Evolutionary conservation across 2,888 invertebrate species (phyloP).

Genomic region (Heterodera filipjevi): DNA sequence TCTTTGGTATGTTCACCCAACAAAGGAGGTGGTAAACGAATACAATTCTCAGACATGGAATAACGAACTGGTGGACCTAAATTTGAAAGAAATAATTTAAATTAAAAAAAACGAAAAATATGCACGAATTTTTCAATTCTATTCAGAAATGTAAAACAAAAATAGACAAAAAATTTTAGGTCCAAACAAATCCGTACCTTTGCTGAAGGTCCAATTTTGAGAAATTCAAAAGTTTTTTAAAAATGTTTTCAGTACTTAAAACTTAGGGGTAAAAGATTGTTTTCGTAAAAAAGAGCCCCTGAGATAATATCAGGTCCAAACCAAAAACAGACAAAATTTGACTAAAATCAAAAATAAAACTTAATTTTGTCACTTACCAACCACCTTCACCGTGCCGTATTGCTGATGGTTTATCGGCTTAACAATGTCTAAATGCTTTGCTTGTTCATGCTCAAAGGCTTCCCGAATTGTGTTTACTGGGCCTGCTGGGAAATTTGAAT

Average conservation of each 20-base stretch:
- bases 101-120: neutral
- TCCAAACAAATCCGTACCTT: too few species aligned
- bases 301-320: too few species aligned
- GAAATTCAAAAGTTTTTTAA: constrained; percentile 4
- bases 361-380: constrained; percentile 52
- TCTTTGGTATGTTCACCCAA: constrained; percentile 86
- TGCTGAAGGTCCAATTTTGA: too few species aligned
- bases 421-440: constrained; percentile 75
- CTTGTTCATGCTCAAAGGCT: constrained; percentile 85
- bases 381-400: constrained; percentile 74
- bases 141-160: too few species aligned
- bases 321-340: neutral
- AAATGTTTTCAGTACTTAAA: constrained; percentile 2
- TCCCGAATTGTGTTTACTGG: constrained; percentile 84
- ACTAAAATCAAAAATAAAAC: too few species aligned
- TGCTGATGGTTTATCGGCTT: constrained; percentile 73
- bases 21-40: constrained; percentile 78
- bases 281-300: too few species aligned
- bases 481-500: constrained; percentile 76
- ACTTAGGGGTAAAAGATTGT: too few species aligned
- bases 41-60: constrained; percentile 76
- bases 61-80: constrained; percentile 67
- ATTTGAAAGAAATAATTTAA: neutral
- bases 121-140: too few species aligned
- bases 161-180: too few species aligned